phyloP scores from a whole-genome alignment of 2,797 vertebrate species.

The Sebastiscus albofasciatus region DNA sequence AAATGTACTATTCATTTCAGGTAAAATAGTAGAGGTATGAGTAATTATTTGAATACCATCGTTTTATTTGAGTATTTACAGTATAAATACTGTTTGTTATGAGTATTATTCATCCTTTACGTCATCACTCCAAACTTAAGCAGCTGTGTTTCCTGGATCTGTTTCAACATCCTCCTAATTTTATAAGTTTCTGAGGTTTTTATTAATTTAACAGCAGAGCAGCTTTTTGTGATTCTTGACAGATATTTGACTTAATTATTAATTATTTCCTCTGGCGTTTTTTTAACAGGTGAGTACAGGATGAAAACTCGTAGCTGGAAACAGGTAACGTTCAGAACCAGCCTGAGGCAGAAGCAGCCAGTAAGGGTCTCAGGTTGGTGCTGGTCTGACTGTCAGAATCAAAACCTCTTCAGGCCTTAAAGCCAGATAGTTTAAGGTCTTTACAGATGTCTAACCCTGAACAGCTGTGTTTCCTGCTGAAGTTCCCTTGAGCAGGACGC shows the following conservation, averaged over 20 bases:
- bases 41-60: no score
- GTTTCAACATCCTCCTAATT: background rate
- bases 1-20: no score
- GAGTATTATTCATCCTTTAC: background rate
- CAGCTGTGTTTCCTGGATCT: background rate
- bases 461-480: background rate
- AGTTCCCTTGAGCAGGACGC: background rate
- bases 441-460: background rate
- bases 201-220: background rate
- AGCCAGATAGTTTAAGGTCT: background rate
- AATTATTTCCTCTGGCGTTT: background rate
- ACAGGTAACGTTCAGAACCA: background rate
- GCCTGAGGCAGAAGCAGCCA: background rate
- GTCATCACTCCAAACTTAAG: background rate
- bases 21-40: no score
- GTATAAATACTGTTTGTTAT: background rate
- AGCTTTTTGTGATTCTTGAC: background rate
- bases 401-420: background rate
- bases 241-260: slow-evolving; percentile 1
- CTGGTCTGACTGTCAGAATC: background rate
- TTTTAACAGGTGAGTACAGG: background rate
- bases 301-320: background rate
- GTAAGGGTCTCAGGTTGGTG: background rate
- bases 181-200: background rate
- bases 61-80: background rate